A percentile compares a stretch with the other conserved stretches of the same genome.
phyloP scores from a whole-genome alignment of 1,140 invertebrate genomes.

The Plodia interpunctella region DNA sequence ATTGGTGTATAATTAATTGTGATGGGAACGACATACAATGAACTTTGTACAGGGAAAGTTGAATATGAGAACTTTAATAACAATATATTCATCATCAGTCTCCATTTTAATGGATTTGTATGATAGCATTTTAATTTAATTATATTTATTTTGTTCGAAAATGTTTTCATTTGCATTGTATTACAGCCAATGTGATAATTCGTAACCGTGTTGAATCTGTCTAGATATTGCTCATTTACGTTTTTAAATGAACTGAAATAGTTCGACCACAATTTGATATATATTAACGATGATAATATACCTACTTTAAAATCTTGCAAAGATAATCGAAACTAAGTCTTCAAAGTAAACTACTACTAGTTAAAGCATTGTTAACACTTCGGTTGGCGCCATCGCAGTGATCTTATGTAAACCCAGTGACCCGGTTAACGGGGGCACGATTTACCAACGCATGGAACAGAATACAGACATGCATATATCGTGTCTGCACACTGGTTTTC shows the following conservation, averaged over 20 bases:
- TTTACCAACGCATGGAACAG: background rate
- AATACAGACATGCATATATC: background rate
- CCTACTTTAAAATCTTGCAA: too few species aligned
- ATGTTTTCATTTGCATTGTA: too few species aligned
- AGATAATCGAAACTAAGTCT: too few species aligned
- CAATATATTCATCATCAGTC: background rate
- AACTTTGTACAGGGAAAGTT: background rate
- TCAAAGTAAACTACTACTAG: too few species aligned
- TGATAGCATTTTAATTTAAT: background rate
- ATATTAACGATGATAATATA: too few species aligned
- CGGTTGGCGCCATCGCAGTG: slow-evolving; percentile 1
- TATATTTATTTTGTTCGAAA: background rate
- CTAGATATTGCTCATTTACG: too few species aligned
- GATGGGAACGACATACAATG: slow-evolving; percentile 4
- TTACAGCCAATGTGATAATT: too few species aligned
- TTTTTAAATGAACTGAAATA: too few species aligned
- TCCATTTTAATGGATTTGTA: background rate
- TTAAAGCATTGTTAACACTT: background rate
- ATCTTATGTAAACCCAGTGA: slow-evolving; percentile 5
- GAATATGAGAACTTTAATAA: background rate
- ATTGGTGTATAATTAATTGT: background rate
- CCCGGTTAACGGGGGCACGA: background rate
- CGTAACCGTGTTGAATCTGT: too few species aligned
- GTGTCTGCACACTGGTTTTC: too few species aligned
- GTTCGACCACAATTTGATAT: too few species aligned